Conservation (phyloP, 2,888 invertebrate genomes). For the Caenorhabditis panamensis region DNA sequence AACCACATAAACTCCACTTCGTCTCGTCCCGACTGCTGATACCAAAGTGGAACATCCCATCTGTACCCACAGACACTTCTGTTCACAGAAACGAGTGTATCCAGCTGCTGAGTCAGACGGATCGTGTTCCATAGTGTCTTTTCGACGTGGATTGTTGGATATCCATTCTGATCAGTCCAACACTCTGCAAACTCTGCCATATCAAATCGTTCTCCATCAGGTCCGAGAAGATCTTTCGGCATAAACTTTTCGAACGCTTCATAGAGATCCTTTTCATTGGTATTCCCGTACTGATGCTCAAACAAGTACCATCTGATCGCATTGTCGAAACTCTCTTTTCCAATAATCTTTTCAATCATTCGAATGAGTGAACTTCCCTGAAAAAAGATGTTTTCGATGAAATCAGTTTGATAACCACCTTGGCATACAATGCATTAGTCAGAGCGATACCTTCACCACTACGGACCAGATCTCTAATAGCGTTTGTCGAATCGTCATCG, state of each 20-base stretch:
- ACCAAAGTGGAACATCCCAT: slow-evolving; percentile 78
- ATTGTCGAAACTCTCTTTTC: slow-evolving; percentile 69
- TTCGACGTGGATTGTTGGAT: slow-evolving; percentile 21
- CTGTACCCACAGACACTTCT: slow-evolving; percentile 44
- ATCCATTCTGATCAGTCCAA: slow-evolving; percentile 86
- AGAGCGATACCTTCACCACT: neutral
- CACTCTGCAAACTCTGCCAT: slow-evolving; percentile 86
- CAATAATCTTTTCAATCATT: slow-evolving; percentile 75
- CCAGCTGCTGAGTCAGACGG: slow-evolving; percentile 7
- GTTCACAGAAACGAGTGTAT: neutral
- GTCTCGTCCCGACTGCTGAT: slow-evolving; percentile 85
- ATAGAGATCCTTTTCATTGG: slow-evolving; percentile 90
- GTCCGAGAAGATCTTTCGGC: slow-evolving; percentile 78
- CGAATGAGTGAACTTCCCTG: slow-evolving; percentile 68
- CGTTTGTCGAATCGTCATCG: neutral
- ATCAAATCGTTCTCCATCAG: slow-evolving; percentile 68
- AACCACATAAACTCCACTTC: slow-evolving; percentile 14
- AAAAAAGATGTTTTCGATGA: too few relatives aligned
- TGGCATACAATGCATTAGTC: too few relatives aligned
- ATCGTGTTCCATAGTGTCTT: slow-evolving; percentile 45
- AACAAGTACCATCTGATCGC: slow-evolving; percentile 85
- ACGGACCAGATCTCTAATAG: neutral
- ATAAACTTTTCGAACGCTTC: slow-evolving; percentile 85
- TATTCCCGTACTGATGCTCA: slow-evolving; percentile 86
- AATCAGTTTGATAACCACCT: too few relatives aligned